phyloP scores from a whole-genome alignment of 2,113 vertebrate species.

The Atractosteus spatula region DNA sequence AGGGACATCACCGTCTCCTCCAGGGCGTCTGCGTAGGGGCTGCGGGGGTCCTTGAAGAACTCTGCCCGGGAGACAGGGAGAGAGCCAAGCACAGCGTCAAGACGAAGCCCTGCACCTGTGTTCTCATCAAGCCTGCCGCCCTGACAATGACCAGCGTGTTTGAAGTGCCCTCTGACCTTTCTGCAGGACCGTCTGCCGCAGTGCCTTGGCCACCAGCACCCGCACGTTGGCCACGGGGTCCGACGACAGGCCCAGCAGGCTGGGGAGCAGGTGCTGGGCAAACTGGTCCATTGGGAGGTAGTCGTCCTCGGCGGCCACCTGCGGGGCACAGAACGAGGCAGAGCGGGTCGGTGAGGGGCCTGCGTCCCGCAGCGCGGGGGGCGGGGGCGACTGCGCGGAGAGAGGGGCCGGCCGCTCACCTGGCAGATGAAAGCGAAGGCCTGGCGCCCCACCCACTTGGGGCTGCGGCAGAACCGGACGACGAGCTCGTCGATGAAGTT shows the following conservation, averaged over 20 bases:
- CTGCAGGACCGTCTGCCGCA: conserved; percentile 78
- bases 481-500: conserved; percentile 62
- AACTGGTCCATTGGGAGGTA: conserved; percentile 82
- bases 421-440: conserved; percentile 73
- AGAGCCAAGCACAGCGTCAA: neutral
- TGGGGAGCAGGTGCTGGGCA: conserved; percentile 77
- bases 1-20: conserved; percentile 79
- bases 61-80: conserved; percentile 43
- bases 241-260: conserved; percentile 76
- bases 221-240: conserved; percentile 83
- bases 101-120: no score
- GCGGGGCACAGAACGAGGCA: neutral
- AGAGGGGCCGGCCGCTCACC: conserved; percentile 39
- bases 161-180: conserved; percentile 63
- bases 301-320: conserved; percentile 79
- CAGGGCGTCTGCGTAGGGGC: conserved; percentile 79
- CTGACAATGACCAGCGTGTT: neutral
- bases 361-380: no score
- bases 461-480: conserved; percentile 53
- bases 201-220: conserved; percentile 80
- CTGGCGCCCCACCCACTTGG: conserved; percentile 71
- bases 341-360: neutral
- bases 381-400: neutral
- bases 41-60: conserved; percentile 82
- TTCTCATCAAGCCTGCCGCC: no score